phyloP scores from a whole-genome alignment of 1,140 invertebrate species.

The Vanessa tameamea region DNA sequence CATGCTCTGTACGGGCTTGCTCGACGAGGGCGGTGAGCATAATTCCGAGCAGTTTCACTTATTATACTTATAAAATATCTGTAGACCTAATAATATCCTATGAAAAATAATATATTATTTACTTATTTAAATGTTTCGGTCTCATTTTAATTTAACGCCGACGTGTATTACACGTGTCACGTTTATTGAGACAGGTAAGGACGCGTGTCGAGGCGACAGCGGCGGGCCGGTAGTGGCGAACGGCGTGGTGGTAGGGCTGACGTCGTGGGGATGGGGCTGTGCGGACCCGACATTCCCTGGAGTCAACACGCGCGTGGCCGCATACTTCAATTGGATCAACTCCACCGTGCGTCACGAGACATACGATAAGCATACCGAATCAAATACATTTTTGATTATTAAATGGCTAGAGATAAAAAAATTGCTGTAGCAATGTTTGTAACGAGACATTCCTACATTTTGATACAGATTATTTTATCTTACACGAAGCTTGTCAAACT shows the following conservation, averaged over 20 bases:
- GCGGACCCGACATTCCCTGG: constrained; percentile 84
- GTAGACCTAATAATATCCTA: too few species aligned
- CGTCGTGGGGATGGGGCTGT: constrained; percentile 88
- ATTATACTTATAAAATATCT: too few species aligned
- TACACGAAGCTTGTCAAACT: too few species aligned
- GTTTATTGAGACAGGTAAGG: constrained; percentile 47
- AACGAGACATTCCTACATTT: too few species aligned
- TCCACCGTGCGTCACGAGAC: constrained; percentile 40
- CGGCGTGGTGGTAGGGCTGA: constrained; percentile 83
- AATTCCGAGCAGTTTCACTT: not conserved
- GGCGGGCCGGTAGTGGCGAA: constrained; percentile 82
- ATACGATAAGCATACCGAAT: too few species aligned
- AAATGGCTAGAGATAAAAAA: too few species aligned
- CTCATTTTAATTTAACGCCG: too few species aligned
- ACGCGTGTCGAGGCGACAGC: constrained; percentile 80
- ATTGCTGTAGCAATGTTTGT: too few species aligned
- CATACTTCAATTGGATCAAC: constrained; percentile 83
- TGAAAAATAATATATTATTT: too few species aligned
- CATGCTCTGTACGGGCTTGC: constrained; percentile 66
- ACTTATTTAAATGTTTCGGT: too few species aligned
- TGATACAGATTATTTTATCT: too few species aligned
- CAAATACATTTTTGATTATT: too few species aligned
- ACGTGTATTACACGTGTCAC: not conserved
- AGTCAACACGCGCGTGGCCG: constrained; percentile 85
- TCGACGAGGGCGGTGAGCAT: constrained; percentile 54